phyloP scores from a whole-genome alignment of 1,140 invertebrate species.

The Drosophila grimshawi region DNA sequence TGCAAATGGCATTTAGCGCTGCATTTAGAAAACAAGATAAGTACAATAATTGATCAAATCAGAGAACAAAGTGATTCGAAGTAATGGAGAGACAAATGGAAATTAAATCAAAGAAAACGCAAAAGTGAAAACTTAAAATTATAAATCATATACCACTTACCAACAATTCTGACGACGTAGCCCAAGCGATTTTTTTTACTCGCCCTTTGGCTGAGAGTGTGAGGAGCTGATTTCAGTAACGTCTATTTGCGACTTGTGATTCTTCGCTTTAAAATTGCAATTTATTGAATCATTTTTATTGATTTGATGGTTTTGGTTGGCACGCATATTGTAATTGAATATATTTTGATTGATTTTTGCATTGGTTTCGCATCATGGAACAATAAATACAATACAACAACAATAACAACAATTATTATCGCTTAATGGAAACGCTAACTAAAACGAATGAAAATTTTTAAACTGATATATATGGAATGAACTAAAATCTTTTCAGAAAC shows the following conservation, averaged over 20 bases:
- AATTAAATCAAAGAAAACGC: conserved; percentile 51
- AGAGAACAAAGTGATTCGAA: conserved; percentile 47
- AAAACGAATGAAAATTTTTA: conserved; percentile 47
- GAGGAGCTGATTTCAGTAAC: conserved; percentile 65
- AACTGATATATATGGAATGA: conserved; percentile 18
- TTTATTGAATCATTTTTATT: conserved; percentile 54
- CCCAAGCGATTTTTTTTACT: conserved; percentile 50
- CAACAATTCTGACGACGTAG: conserved; percentile 58
- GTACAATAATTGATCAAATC: conserved; percentile 55
- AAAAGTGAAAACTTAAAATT: conserved; percentile 52
- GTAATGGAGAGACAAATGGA: conserved; percentile 40
- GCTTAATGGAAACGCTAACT: conserved; percentile 66
- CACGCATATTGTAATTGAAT: conserved; percentile 35
- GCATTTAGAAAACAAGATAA: conserved; percentile 39
- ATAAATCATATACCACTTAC: conserved; percentile 59
- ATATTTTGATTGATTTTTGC: conserved; percentile 31
- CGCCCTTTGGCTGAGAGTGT: conserved; percentile 51
- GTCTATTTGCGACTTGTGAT: conserved; percentile 74
- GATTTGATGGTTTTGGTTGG: conserved; percentile 35
- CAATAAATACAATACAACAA: conserved; percentile 84
- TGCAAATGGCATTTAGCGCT: conserved; percentile 56
- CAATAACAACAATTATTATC: conserved; percentile 84
- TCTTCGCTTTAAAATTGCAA: conserved; percentile 82
- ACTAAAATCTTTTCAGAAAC: conserved; percentile 24
- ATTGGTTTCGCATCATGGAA: conserved; percentile 68